These are phyloP conservation scores for Falco novaeseelandiae DNA, from an alignment of 2,797 vertebrate genomes.

Conservation along the genomic window DNA sequence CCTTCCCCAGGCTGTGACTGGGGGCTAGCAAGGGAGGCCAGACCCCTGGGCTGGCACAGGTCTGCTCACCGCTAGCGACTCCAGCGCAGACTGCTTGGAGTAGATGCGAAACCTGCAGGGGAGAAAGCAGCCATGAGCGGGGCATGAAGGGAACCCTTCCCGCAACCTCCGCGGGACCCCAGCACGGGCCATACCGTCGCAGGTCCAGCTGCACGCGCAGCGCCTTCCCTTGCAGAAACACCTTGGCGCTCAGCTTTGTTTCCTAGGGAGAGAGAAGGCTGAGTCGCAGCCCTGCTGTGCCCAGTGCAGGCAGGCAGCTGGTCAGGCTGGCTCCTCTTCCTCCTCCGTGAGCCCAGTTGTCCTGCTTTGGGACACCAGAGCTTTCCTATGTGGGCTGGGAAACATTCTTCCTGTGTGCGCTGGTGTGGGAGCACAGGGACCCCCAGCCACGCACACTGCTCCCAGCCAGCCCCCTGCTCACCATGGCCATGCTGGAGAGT, in stretches of 20 bases:
- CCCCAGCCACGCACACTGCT: accelerated
- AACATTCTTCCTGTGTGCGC: accelerated
- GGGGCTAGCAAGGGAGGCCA: background rate
- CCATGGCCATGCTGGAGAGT: slow-evolving; percentile 95
- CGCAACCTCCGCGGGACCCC: accelerated
- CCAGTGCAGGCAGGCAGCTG: background rate
- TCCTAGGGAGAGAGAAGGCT: slow-evolving; percentile 54
- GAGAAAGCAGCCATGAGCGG: background rate
- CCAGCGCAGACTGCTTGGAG: slow-evolving; percentile 92
- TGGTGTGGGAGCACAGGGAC: background rate
- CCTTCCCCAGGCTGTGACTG: accelerated
- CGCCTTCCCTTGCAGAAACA: slow-evolving; percentile 86
- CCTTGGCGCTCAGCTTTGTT: slow-evolving; percentile 82
- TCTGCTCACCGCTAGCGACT: slow-evolving; percentile 89
- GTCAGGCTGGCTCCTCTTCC: background rate
- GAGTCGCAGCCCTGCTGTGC: accelerated
- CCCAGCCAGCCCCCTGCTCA: slow-evolving; percentile 12
- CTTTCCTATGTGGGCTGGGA: accelerated
- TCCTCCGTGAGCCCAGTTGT: too few species aligned
- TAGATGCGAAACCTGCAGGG: slow-evolving; percentile 91
- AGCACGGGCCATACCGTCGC: slow-evolving; percentile 77
- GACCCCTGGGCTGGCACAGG: accelerated
- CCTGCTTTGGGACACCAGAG: accelerated
- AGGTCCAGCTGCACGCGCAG: slow-evolving; percentile 87
- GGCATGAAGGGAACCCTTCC: accelerated